Percentiles rank a stretch among this genome's conserved stretches.
Conservation (phyloP, 2,888 invertebrate species). For the Dryomyza anilis region DNA sequence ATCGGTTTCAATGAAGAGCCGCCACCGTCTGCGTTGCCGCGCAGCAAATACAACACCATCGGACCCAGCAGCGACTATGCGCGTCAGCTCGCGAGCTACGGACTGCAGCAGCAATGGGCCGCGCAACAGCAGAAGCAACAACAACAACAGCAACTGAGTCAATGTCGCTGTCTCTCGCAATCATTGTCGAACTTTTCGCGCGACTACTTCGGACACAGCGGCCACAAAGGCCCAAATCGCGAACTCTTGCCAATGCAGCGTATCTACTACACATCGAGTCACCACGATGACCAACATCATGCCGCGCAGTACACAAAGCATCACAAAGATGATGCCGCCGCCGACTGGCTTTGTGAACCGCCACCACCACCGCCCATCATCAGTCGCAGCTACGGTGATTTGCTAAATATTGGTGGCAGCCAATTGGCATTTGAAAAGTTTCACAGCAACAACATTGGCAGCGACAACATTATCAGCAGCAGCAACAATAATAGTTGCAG, state of each 20-base stretch:
- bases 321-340: no score
- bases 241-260: slow-evolving; percentile 24
- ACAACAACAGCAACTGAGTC: slow-evolving; percentile 25
- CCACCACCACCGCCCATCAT: slow-evolving; percentile 36
- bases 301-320: no score
- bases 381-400: slow-evolving; percentile 54
- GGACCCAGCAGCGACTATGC: slow-evolving; percentile 60
- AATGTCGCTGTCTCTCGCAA: slow-evolving; percentile 58
- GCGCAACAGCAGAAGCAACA: slow-evolving; percentile 35
- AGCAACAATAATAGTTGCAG: no score
- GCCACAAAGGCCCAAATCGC: slow-evolving; percentile 29
- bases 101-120: slow-evolving; percentile 49
- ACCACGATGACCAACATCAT: slow-evolving; percentile 31
- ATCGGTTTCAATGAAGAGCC: neutral
- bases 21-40: neutral
- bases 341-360: slow-evolving; percentile 31
- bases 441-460: slow-evolving; percentile 36
- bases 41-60: slow-evolving; percentile 60
- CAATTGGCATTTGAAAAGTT: slow-evolving; percentile 48
- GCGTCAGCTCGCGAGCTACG: slow-evolving; percentile 54
- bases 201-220: slow-evolving; percentile 44
- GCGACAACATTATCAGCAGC: slow-evolving; percentile 37
- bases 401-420: slow-evolving; percentile 50
- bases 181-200: slow-evolving; percentile 59
- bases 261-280: slow-evolving; percentile 33